Base-by-base conservation (phyloP, 2,113 vertebrate species). In the Scolopax mira region DNA sequence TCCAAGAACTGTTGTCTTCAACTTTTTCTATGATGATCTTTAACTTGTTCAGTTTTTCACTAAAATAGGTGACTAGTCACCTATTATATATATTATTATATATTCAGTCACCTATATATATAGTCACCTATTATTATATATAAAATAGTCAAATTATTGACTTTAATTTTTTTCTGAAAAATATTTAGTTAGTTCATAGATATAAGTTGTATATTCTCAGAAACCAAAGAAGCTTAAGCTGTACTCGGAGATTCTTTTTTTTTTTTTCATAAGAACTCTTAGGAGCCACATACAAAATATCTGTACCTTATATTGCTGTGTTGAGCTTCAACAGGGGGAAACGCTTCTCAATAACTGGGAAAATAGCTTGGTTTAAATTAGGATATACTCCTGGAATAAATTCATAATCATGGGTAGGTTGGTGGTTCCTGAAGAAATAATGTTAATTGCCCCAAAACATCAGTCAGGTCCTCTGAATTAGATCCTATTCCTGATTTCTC, bases 211-310 rank as follows among this genome's bases (percentile, higher is more conserved):
- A 81, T 67, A 44, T 18, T 72, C 13, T 85, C 17, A 88, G 60
- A 88, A 60, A 22, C 8, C 16, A 48, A 57, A 65, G 51, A 37
- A 52, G 11, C 39, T 57, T 55, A 82, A 48, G 9, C 14, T 77
- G 11, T 78, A 21, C 6, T 64, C 19, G 10, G 37, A 44, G 25
- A n/a, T n/a, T 18, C 8, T 41, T 46, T 18, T 71, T 44, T 37
- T 10, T 30, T 57, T 51, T 88, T 48, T 30, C 4, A 6, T 70
- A 25, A 65, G 49, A 67, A 30, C 15, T 16, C 16, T 75, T 44
- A 46, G 25, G 5, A n/a, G 18, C 15, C 41, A 35, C 15, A 5
- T 54, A 37, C 0, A 0, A 72, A 71, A 1, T 42, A 6, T n/a
- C 23, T 33, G 3, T 39, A 15, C 18, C 23, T n/a, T 42, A 7